Conservation (phyloP, 2,888 invertebrate genomes). For the Ennomos fuscantarius region DNA sequence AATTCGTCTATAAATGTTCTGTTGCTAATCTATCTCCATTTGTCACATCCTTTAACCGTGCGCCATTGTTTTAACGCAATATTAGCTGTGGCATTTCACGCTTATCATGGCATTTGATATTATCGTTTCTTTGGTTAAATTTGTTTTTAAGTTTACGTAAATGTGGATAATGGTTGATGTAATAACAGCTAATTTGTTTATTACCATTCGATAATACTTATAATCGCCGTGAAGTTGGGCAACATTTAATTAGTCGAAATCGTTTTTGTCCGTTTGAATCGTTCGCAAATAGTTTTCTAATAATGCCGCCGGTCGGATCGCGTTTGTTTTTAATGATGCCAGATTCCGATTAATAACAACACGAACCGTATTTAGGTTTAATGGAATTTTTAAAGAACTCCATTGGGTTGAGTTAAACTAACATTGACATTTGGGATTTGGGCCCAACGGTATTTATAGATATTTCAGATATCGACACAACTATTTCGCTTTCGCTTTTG, state of each 20-base stretch:
- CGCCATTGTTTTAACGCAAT: conserved; percentile 38
- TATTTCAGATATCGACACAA: too few relatives aligned
- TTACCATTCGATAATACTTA: conserved; percentile 31
- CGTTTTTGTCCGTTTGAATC: conserved; percentile 31
- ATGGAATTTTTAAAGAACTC: background rate
- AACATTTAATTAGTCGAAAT: conserved; percentile 47
- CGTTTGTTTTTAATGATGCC: conserved; percentile 15
- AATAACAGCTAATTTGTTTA: conserved; percentile 39
- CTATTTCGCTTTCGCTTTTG: too few relatives aligned
- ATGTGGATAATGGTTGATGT: conserved; percentile 34
- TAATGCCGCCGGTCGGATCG: conserved; percentile 18
- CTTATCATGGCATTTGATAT: conserved; percentile 41
- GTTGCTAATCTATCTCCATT: conserved; percentile 15
- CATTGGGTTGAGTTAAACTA: too few relatives aligned
- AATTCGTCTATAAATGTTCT: conserved; percentile 8
- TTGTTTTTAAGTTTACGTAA: conserved; percentile 35
- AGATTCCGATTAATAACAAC: conserved; percentile 18
- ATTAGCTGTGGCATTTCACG: conserved; percentile 49
- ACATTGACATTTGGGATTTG: too few relatives aligned
- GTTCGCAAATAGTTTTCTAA: conserved; percentile 29
- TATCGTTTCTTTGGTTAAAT: conserved; percentile 21
- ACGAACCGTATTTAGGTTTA: conserved; percentile 4
- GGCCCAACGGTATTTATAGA: too few relatives aligned
- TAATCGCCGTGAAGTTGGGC: conserved; percentile 46
- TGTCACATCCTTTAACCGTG: conserved; percentile 20